Base-by-base conservation (phyloP, 1,140 invertebrate species). In the Listronotus oregonensis region DNA sequence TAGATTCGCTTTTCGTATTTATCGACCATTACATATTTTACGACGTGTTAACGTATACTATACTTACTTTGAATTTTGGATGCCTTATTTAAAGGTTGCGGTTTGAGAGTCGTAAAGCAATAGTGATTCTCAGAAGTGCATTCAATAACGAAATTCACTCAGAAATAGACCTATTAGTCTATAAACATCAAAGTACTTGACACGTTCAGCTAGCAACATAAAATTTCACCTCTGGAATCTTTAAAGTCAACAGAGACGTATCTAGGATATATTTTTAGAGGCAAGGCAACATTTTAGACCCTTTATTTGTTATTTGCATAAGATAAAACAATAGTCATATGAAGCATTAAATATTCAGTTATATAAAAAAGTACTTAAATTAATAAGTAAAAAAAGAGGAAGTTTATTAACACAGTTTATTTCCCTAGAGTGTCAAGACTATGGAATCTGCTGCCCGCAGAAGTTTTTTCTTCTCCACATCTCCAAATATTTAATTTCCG, bases 101-200 rank as follows among this genome's bases (percentile, higher is more conserved):
- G 62, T 64, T 31, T 52, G n/a, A 58, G 56, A 64, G 52, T 64
- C 62, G 54, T 57, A 64, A 58, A 64, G 54, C 49, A 9, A 39
- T 37, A 47, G 61, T 21, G 49, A 57, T 64, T 64, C 62, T 49
- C 10, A 27, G 62, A 64, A 64, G 49, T 49, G 39, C 47, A 44
- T 15, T 57, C 34, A 64, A 58, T 64, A 64, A 57, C 47, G 54
- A 57, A 64, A 64, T 64, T 34, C 62, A 39, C 44, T 56, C 62
- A 64, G 54, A 64, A 64, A 64, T 64, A 64, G 62, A 64, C 56
- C 62, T 56, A 64, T 57, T 57, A 64, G 52, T 57, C 62, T 49
- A 56, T 56, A 57, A 64, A 56, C 52, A 40, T 58, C 62, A 58
- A 64, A 58, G 55, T 43, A 37, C 18, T 64, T 21, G 47, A 27